Base-by-base conservation (phyloP, 2,113 vertebrate species). In the Micromys minutus region DNA sequence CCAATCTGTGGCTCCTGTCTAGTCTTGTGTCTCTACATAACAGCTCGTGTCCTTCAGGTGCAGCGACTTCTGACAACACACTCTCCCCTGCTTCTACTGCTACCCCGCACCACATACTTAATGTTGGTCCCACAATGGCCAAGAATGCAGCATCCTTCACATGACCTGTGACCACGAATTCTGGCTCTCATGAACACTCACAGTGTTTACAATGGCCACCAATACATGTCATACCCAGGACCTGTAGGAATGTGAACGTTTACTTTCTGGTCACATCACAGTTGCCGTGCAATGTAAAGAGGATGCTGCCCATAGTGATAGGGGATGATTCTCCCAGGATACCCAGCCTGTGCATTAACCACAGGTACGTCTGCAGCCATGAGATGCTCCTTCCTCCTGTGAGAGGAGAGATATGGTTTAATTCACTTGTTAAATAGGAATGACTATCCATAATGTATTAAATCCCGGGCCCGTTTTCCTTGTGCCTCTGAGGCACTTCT, bases 131-230 rank as follows among this genome's bases (percentile, higher is more conserved):
- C 22, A 11, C 0, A 0, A 19, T 24, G 22, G 47, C n/a, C 24
- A 5, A 24, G 39, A 42, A 10, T 0, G 1, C 36, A 42, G 39
- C 0, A 0, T 7, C 21, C 3, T 24, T 21, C 45, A 19, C 36
- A 16, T 12, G 75, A 2, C 3, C 0, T 22, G 29, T 0, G 0
- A 19, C 12, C n/a, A 2, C 2, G 24, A 15, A 5, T 11, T 21
- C 13, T 74, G 19, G 42, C 36, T 65, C 55, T 67, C 36, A 36
- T 1, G 22, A 1, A 2, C 13, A 22, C 29, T 47, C 39, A 42
- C 11, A 0, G 16, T 31, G 57, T 42, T 16, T 34, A n/a, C 22
- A 45, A n/a, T 7, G 22, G 10, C 13, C 15, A 3, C 26, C 0
- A 19, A 50, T 26, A 19, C 22, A 34, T 39, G 21, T 21, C 0